These are phyloP conservation scores for Mobula birostris DNA, from an alignment of 2,113 vertebrate species.

Conservation along the genomic window DNA sequence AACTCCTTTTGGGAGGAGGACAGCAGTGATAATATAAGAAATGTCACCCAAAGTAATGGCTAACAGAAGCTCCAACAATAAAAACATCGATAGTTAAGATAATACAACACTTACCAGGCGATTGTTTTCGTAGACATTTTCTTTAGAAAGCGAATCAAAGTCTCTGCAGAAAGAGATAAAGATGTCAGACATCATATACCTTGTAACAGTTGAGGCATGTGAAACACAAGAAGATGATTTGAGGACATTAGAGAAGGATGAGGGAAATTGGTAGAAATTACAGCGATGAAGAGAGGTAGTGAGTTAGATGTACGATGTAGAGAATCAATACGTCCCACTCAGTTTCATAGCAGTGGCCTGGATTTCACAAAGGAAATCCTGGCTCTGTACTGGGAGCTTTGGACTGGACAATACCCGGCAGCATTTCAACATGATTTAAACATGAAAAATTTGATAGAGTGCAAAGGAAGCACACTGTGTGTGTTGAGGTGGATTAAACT, in stretches of 20 bases:
- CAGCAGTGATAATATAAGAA: not conserved
- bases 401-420: not conserved
- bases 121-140: slow-evolving; percentile 93
- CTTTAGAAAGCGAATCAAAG: slow-evolving; percentile 85
- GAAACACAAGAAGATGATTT: too few species aligned
- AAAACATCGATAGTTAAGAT: not conserved
- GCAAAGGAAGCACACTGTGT: not conserved
- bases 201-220: not conserved
- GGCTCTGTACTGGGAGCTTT: not conserved
- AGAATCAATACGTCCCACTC: not conserved
- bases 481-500: too few species aligned
- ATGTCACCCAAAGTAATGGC: not conserved
- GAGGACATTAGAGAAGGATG: not conserved
- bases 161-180: slow-evolving; percentile 68
- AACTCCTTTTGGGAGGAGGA: not conserved
- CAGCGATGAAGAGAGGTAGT: not conserved
- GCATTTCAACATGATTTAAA: not conserved
- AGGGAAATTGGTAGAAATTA: not conserved
- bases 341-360: not conserved
- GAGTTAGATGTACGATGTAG: not conserved
- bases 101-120: slow-evolving; percentile 72
- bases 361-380: not conserved
- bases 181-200: not conserved
- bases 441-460: not conserved
- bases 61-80: not conserved